Evolutionary conservation across 2,888 invertebrate species (phyloP), one percentile per base, ranked within the genome.

Genomic region (Anoncus sp.): DNA sequence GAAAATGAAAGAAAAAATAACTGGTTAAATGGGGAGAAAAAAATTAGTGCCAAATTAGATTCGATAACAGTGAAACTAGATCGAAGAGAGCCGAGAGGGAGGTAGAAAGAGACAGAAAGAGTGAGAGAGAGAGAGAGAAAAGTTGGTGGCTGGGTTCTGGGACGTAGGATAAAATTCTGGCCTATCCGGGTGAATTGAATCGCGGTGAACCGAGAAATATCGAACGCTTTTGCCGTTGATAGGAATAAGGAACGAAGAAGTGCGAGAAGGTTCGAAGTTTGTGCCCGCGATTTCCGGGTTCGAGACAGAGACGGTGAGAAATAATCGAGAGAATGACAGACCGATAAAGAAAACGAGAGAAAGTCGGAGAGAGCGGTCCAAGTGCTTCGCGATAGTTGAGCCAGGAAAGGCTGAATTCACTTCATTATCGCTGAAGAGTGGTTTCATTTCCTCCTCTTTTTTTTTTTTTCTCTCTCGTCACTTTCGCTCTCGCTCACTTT

Each of bases 341-440:
- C 27, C 12, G 22, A 51, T 18, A 9, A n/a, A 45, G 43, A 60
- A 22, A 47, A 38, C 45, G 45, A 40, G 70, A 71, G 59, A 40
- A 47, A 31, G 38, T 24, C 22, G 24, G 38, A 51, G 24, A 65
- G 38, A 45, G 16, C 5, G 22, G 53, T 63, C 51, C 55, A 60
- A 65, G 63, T 65, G 49, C 45, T 74, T 24, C 20, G 59, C 43
- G 59, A 55, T 60, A 38, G 66, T 40, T 35, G 55, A 60, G 53
- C 38, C 47, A 24, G 53, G 22, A 53, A 43, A 35, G 66, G 27
- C 20, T 43, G 67, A 49, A 40, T 73, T 71, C 51, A 71, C 75
- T 75, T 77, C 80, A 80, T 80, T 78, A 80, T 77, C 63, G 49
- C 55, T 38, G 53, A 65, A 69, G 67, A 80, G 77, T 69, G 60